A percentile compares a stretch with the other conserved stretches of the same genome.
Evolutionary conservation across 2,113 vertebrate species (phyloP).

Genomic region (Mormoops blainvillei): DNA sequence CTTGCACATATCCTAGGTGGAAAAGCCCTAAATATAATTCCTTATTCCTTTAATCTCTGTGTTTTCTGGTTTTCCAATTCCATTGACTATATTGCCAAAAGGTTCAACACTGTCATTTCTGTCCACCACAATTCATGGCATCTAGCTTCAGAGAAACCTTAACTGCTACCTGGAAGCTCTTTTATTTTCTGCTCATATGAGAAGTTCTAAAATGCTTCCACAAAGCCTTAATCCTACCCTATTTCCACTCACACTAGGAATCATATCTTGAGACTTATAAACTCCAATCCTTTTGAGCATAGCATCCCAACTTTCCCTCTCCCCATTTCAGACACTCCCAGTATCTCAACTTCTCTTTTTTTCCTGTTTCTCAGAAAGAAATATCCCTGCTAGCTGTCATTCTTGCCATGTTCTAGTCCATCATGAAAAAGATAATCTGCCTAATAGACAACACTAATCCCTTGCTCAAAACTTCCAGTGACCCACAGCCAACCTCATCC

Average conservation of each 20-base stretch:
- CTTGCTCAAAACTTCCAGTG: not conserved
- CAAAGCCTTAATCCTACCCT: not conserved
- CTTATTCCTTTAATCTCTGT: not conserved
- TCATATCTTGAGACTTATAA: not conserved
- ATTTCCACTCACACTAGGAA: not conserved
- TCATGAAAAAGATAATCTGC: not conserved
- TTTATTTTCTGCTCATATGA: slow-evolving; percentile 15
- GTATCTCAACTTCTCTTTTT: not conserved
- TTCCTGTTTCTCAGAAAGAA: not conserved
- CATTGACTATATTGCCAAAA: slow-evolving; percentile 3
- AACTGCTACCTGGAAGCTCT: not conserved
- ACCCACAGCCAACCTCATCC: not conserved
- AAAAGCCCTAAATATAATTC: not conserved
- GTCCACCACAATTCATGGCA: not conserved
- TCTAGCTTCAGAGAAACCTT: not conserved
- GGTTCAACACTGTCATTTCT: not conserved
- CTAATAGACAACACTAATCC: not conserved
- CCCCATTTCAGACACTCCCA: not conserved
- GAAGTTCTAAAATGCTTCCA: not conserved
- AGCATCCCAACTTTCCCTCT: not conserved
- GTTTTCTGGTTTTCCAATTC: not conserved
- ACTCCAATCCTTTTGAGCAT: not conserved
- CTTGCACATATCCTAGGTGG: not conserved
- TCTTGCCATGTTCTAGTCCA: not conserved
- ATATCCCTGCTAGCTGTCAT: not conserved